Evolutionary conservation across 2,113 vertebrate species (phyloP), one percentile per base, ranked within the genome.

Genomic region (Oostethus manadensis): DNA sequence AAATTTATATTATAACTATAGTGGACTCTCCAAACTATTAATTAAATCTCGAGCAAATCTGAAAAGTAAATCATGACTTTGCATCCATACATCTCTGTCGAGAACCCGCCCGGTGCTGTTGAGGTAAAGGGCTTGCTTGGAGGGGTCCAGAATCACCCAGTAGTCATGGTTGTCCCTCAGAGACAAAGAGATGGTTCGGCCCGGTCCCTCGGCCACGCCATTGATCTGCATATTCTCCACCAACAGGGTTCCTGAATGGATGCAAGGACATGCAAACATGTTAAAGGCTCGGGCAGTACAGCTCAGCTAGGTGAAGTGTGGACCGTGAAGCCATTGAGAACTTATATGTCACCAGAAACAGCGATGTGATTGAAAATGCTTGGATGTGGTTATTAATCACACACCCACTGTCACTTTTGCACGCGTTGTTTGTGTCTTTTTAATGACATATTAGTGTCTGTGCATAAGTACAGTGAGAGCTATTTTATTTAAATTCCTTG

Each of bases 151-250:
- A 75, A 98, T 92, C 73, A 99, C 94, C 97, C 97, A 99, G 76
- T 93, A 88, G 77, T 95, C 84, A 1, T 87, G 18, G 29, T 98
- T 99, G 84, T 96, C 93, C 77, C 91, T 92, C 48, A 99, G 76
- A 8, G 93, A 93, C 51, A 98, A 89, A 38, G 94, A 93, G 16
- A 99, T 99, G 69, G 95, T 99, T 20, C 92, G 92, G 45, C 92
- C 80, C 0, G 91, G 91, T 60, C 93, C 95, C 71, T 92, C 86
- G 0, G 94, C 93, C 43, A 92, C 90, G 1, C 97, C 97, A 62
- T 98, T 98, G 78, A 99, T 99, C 83, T 98, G 91, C 95, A 99
- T 97, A 69, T 93, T 96, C 79, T 96, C 95, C 81, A 99, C 94
- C 80, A 99, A 72, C 76, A 99, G 82, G 0, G 97, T 98, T 80